A percentile compares a stretch with the other conserved stretches of the same genome.
These are phyloP conservation scores for Stegastes partitus DNA, from an alignment of 2,113 vertebrate genomes.

Conservation along the genomic window DNA sequence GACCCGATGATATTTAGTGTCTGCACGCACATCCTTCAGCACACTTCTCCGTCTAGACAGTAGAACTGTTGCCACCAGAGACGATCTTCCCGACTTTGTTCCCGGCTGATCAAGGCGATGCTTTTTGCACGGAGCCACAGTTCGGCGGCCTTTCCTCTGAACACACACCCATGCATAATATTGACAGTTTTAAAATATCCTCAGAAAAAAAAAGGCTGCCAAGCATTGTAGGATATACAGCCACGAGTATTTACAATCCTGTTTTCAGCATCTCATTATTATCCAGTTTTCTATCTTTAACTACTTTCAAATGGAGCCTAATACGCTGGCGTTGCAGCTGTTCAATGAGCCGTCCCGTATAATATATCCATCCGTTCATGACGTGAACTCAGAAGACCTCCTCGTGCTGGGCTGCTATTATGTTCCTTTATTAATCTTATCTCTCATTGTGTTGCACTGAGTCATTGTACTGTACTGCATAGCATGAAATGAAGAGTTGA, in stretches of 20 bases:
- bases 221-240: neutral
- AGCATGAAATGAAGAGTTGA: neutral
- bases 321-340: neutral
- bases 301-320: neutral
- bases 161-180: neutral
- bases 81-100: neutral
- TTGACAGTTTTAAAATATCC: conserved; percentile 2
- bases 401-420: neutral
- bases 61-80: neutral
- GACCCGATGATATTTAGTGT: neutral
- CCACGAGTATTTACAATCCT: neutral
- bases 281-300: neutral
- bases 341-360: neutral
- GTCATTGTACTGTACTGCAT: neutral
- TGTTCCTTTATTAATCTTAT: conserved; percentile 10
- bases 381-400: neutral
- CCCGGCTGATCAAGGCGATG: conserved; percentile 10
- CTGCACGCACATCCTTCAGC: neutral
- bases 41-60: neutral
- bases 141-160: neutral
- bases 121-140: neutral
- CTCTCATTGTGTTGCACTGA: conserved; percentile 17
- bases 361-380: neutral
- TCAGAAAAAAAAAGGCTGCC: neutral
- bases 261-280: neutral